Evolutionary conservation across 2,888 invertebrate species (phyloP), one percentile per base, ranked within the genome.

Genomic region (Notodonta ziczac): DNA sequence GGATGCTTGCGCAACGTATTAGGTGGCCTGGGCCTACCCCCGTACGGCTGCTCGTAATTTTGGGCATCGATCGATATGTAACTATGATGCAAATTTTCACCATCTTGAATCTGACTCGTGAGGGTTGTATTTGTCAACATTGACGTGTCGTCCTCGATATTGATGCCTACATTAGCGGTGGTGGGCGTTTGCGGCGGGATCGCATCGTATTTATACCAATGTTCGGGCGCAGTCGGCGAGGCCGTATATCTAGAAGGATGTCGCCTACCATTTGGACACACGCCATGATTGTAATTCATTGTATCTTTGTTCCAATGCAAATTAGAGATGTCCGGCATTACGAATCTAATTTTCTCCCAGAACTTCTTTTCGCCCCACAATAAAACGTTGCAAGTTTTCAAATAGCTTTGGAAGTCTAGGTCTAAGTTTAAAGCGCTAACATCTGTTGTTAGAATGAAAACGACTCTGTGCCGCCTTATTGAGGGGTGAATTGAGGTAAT

Each of bases 261-360:
- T 60, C 95, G 94, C 73, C 95, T 94, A 60, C 91, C 94, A 82
- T 94, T 94, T 71, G 95, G 94, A 80, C 94, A 93, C 46, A 90
- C 87, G 73, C 89, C 90, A 80, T 94, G 94, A 80, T 90, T 93
- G 76, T 94, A 94, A 86, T 94, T 94, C 70, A 94, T 84, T 69
- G 88, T 86, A 66, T 93, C 94, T 76, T 94, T 94, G 82, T 95
- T 95, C 93, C 95, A 95, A 80, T 95, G 94, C 76, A 95, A 93
- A 82, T 95, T 95, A 59, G 94, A 91, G 73, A 94, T 93, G 73
- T 98, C 98, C 65, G 97, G 97, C 95, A 98, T 96, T 60, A 97
- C 96, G 90, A 94, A 95, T 69, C 97, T 95, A 69, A 98, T 94
- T 89, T 98, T 97, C 78, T 97, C 97, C 98, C 98, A 98, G 91